Conservation (phyloP, 2,113 vertebrate species). For the Hepsetus odoe region DNA sequence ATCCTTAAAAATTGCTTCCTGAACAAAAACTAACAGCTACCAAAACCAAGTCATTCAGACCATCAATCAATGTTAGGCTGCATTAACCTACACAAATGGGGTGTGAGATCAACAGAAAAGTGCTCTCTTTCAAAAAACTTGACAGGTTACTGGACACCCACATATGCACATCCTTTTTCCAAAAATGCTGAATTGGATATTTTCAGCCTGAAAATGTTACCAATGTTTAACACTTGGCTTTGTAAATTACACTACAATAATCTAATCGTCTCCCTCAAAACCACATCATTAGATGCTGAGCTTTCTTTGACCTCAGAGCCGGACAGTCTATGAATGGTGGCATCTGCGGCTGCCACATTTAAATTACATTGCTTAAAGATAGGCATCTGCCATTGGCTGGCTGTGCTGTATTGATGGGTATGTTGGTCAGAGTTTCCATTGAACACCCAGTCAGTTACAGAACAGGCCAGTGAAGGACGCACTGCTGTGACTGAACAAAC, state of each 20-base stretch:
- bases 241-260: conserved; percentile 19
- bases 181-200: conserved; percentile 1
- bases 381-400: conserved; percentile 13
- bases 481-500: conserved; percentile 23
- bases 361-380: conserved; percentile 6
- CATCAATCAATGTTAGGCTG: conserved; percentile 43
- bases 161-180: conserved; percentile 12
- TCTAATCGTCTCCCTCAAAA: conserved; percentile 33
- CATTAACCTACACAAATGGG: conserved; percentile 32
- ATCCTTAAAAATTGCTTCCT: not conserved
- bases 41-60: conserved; percentile 14
- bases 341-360: not conserved
- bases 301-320: not conserved
- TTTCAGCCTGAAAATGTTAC: conserved; percentile 11
- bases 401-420: conserved; percentile 28
- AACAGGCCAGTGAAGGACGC: conserved; percentile 37
- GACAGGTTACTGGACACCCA: conserved; percentile 1
- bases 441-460: conserved; percentile 28
- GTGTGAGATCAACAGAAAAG: conserved; percentile 8
- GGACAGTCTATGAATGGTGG: not conserved
- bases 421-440: conserved; percentile 38
- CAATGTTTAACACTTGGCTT: conserved; percentile 14
- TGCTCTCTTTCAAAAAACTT: not conserved
- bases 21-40: conserved; percentile 10
- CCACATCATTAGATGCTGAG: conserved; percentile 6